Evolutionary conservation across 2,888 invertebrate genomes (phyloP), one percentile per base, ranked within the genome.

Genomic region (Scaptomyza caliginosa): DNA sequence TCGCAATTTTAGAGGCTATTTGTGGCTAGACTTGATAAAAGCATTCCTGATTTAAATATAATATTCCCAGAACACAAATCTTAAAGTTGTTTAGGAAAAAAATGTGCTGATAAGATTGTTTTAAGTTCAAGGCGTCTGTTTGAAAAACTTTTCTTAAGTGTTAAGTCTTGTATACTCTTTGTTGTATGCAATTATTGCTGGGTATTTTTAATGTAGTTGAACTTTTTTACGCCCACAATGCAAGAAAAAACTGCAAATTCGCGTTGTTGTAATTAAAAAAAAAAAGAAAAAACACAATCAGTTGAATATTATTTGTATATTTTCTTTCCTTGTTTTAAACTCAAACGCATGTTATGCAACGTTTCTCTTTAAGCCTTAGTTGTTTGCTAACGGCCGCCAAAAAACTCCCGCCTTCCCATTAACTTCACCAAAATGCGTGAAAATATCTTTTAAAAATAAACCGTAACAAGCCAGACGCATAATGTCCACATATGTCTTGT

Each of bases 221-320:
- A 58, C 50, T 51, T 54, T 64, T 72, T 42, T 56, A 67, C 86
- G 69, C 86, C 83, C 79, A 68, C 76, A 57, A 21, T n/a, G 21
- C 21, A 2, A 65, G 40, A 56, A 49, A 67, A 45, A 46, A 40
- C n/a, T 40, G 39, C 51, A 59, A 43, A 48, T 65, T 36, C 50
- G 55, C 50, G 55, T 43, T 60, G 55, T 56, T 62, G 55, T 68
- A 72, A 82, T 85, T 79, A 78, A 63, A 84, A n/a, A n/a, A n/a
- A n/a, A n/a, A n/a, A n/a, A n/a, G n/a, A n/a, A n/a, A n/a, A n/a
- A 78, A 59, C 75, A 39, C 63, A 78, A 63, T 39, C 48, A 66
- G 54, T 19, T 23, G 8, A 26, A 16, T 10, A 17, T 24, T 13
- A 7, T 16, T 17, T 24, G 4, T 39, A 32, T 23, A 26, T 7